A percentile compares a stretch with the other conserved stretches of the same genome.
Evolutionary conservation across 2,888 invertebrate species (phyloP).

Genomic region (Sisyra nigra): DNA sequence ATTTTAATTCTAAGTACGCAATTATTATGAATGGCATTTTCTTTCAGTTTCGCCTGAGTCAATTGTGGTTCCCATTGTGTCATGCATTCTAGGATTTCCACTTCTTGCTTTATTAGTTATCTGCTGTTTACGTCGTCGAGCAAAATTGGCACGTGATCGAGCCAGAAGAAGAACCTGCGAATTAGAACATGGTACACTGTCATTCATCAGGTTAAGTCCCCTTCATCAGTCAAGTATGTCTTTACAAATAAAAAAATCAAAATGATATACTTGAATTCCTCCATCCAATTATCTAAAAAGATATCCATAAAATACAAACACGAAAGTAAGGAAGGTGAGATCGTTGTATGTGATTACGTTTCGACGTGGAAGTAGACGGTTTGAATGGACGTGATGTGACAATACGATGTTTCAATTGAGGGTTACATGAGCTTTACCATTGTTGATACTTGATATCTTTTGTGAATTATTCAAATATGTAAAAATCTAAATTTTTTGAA

Average conservation of each 20-base stretch:
- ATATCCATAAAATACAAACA: no score
- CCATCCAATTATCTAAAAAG: background rate
- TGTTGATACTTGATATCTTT: no score
- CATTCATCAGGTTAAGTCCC: constrained; percentile 61
- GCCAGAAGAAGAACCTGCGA: constrained; percentile 68
- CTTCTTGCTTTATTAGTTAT: constrained; percentile 72
- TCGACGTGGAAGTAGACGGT: no score
- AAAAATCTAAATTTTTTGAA: no score
- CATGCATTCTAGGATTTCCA: constrained; percentile 81
- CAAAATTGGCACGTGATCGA: constrained; percentile 69
- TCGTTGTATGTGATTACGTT: no score
- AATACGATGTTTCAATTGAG: no score
- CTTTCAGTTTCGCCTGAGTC: constrained; percentile 72
- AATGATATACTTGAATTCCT: background rate
- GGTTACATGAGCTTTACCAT: no score
- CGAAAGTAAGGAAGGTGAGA: no score
- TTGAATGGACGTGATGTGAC: no score
- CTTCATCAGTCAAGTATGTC: constrained; percentile 53
- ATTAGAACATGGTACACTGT: constrained; percentile 66
- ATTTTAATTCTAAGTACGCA: background rate
- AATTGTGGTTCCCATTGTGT: constrained; percentile 75
- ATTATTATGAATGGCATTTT: background rate
- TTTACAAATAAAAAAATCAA: constrained; percentile 8
- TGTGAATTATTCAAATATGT: no score
- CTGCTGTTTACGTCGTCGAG: constrained; percentile 68